phyloP scores from a whole-genome alignment of 2,888 invertebrate genomes.

The Melanotus villosus region DNA sequence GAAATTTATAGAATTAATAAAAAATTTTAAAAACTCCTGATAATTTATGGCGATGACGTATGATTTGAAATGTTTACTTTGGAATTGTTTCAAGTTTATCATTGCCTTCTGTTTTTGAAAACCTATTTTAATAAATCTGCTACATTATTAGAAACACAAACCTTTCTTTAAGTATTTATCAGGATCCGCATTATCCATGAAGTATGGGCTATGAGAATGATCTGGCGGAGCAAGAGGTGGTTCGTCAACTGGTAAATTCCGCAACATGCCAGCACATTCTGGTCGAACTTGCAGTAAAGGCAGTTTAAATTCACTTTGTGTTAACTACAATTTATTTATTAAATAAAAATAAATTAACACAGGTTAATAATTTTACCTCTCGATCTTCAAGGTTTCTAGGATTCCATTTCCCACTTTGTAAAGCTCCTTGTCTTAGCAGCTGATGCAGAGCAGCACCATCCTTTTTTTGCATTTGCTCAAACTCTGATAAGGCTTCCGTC shows the following conservation, averaged over 20 bases:
- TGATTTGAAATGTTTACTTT: not conserved
- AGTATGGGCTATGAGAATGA: conserved; percentile 76
- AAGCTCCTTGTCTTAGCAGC: conserved; percentile 72
- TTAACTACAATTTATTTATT: conserved; percentile 69
- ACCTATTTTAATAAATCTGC: not conserved
- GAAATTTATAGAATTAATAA: not conserved
- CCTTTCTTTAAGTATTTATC: conserved; percentile 78
- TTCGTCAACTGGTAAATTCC: conserved; percentile 74
- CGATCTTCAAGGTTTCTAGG: conserved; percentile 75
- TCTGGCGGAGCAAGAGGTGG: conserved; percentile 73
- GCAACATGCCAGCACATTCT: conserved; percentile 77
- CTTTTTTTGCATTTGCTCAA: conserved; percentile 75
- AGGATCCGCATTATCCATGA: conserved; percentile 75
- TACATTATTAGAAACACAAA: conserved; percentile 57
- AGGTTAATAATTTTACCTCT: conserved; percentile 70
- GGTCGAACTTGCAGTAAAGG: conserved; percentile 79
- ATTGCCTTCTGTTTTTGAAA: not conserved
- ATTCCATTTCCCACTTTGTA: conserved; percentile 76
- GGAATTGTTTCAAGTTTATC: too few species aligned
- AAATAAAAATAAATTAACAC: not conserved
- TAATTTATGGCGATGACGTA: not conserved
- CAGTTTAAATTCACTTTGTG: conserved; percentile 78
- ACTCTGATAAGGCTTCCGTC: conserved; percentile 81
- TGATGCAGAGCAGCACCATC: conserved; percentile 74
- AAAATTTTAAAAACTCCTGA: not conserved